Evolutionary conservation across 1,140 invertebrate genomes (phyloP).

Genomic region (Manduca sexta): DNA sequence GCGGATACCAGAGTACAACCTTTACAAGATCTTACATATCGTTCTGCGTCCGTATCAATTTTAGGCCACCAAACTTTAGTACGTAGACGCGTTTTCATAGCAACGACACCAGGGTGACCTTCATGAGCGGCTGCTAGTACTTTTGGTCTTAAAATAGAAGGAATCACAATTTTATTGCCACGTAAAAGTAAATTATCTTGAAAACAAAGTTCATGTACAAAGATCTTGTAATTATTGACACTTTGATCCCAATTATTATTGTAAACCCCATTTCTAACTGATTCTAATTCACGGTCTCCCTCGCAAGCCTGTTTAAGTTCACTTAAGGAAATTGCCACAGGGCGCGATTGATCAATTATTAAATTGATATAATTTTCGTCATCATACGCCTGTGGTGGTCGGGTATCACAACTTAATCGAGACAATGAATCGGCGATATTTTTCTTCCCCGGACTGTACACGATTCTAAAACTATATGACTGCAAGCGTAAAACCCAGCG

Average conservation of each 20-base stretch:
- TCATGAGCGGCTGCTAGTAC: conserved; percentile 51
- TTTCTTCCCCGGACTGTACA: conserved; percentile 16
- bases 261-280: conserved; percentile 19
- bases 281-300: conserved; percentile 12
- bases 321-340: conserved; percentile 13
- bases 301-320: conserved; percentile 8
- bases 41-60: conserved; percentile 64
- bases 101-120: conserved; percentile 70
- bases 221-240: conserved; percentile 20
- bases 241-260: conserved; percentile 16
- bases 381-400: conserved; percentile 1
- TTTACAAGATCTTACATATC: conserved; percentile 51
- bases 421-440: conserved; percentile 23
- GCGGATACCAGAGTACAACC: conserved; percentile 38
- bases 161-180: conserved; percentile 28
- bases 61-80: conserved; percentile 42
- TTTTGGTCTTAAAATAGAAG: conserved; percentile 15
- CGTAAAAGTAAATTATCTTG: conserved; percentile 16
- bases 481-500: conserved; percentile 24
- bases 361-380: conserved; percentile 20
- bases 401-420: conserved; percentile 5
- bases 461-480: conserved; percentile 13
- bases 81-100: conserved; percentile 30
- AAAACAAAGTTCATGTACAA: conserved; percentile 23
- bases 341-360: conserved; percentile 12